A percentile compares a stretch with the other conserved stretches of the same genome.
phyloP scores from a whole-genome alignment of 1,140 invertebrate genomes.

The Cydia fagiglandana region DNA sequence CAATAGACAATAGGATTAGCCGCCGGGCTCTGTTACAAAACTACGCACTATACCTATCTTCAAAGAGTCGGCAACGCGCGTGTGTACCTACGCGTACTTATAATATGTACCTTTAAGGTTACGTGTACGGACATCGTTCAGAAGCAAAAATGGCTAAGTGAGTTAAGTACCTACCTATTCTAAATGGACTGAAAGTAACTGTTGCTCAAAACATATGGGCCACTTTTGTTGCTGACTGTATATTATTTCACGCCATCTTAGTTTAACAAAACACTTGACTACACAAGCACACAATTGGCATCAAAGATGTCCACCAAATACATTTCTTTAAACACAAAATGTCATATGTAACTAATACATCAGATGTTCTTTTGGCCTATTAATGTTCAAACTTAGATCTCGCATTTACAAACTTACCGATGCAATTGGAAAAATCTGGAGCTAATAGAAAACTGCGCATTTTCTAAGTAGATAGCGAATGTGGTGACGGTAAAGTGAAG shows the following conservation, averaged over 20 bases:
- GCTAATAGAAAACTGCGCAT: not conserved
- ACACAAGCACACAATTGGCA: not conserved
- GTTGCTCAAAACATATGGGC: too few species aligned
- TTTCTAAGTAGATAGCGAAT: not conserved
- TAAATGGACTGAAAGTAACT: too few species aligned
- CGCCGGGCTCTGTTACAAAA: too few species aligned
- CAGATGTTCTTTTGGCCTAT: not conserved
- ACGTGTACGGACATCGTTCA: too few species aligned
- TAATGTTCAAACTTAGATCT: not conserved
- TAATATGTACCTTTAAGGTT: too few species aligned
- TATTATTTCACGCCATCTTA: not conserved
- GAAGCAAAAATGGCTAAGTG: too few species aligned
- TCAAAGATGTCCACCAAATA: not conserved
- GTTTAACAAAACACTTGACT: constrained; percentile 6
- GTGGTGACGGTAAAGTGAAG: not conserved
- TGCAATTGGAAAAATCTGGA: not conserved
- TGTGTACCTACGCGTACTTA: too few species aligned
- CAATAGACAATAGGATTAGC: too few species aligned
- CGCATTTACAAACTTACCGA: not conserved
- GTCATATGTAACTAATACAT: not conserved
- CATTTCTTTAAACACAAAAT: not conserved
- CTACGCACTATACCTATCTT: too few species aligned
- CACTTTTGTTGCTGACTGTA: too few species aligned
- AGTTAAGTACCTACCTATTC: too few species aligned
- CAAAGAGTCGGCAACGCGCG: not conserved